A percentile compares a stretch with the other conserved stretches of the same genome.
phyloP scores from a whole-genome alignment of 2,888 invertebrate species.

The Nezara viridula region DNA sequence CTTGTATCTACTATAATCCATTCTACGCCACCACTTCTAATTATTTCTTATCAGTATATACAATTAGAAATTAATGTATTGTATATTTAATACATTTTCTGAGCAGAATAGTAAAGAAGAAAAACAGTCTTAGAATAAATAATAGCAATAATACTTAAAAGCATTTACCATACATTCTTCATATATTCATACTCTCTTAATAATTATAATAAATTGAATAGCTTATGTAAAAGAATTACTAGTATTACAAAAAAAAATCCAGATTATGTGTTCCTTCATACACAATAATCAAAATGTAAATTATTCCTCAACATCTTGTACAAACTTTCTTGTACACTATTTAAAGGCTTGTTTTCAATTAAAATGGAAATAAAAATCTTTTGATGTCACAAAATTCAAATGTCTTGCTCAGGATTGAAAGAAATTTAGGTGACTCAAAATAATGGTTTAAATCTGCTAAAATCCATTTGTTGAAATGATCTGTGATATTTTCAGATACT shows the following conservation, averaged over 20 bases:
- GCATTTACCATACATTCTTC: neutral
- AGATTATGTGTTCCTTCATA: neutral
- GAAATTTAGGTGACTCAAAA: constrained; percentile 50
- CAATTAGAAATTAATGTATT: neutral
- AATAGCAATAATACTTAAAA: neutral
- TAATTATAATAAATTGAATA: neutral
- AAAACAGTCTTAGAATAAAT: neutral
- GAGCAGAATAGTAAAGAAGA: neutral
- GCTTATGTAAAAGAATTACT: neutral
- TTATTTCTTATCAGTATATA: too few species aligned
- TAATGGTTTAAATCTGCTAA: constrained; percentile 40
- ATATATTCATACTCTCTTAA: too few species aligned
- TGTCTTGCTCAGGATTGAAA: constrained; percentile 20
- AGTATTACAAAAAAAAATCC: neutral
- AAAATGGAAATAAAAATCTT: constrained; percentile 51
- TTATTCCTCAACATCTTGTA: neutral
- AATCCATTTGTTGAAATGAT: constrained; percentile 42
- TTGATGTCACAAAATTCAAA: constrained; percentile 52
- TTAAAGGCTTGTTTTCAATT: neutral
- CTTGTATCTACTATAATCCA: neutral
- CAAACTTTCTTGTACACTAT: neutral
- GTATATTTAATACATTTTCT: neutral
- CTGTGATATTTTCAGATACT: neutral
- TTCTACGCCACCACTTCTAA: neutral
- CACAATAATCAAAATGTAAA: neutral